Base-by-base conservation (phyloP, 2,113 vertebrate species). In the Beaufortia kweichowensis region DNA sequence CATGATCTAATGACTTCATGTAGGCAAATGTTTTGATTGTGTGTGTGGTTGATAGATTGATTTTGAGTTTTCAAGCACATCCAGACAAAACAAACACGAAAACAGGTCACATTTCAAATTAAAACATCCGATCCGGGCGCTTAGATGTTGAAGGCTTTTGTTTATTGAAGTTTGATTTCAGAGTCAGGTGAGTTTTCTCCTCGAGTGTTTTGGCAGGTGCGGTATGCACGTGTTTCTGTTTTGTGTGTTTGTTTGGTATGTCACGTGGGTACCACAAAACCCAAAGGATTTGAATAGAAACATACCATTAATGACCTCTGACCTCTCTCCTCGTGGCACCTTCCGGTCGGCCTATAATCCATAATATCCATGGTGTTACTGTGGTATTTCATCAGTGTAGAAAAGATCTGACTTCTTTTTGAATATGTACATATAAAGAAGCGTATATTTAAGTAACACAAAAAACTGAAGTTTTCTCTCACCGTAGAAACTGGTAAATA, bases 191-290 rank as follows among this genome's bases (percentile, higher is more conserved):
- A 60, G 24, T 55, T 1, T 70, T 70, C n/a, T 41, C 50, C 66
- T 8, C 31, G 21, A 21, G 17, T 50, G 19, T 68, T 53, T 53
- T 31, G 65, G 26, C 43, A 50, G 65, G 26, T 50, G 43, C 43
- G 28, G 23, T 11, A 15, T 65, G 31, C 39, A 59, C 59, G 75
- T 84, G 78, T 79, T 70, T 56, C 19, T 79, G 84, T 87, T 89
- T 88, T 82, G 72, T 59, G 79, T 84, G 69, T 87, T 87, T 86
- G 71, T 88, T 87, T 85, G 80, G 80, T 82, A 69, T 83, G 82
- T 69, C 67, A 56, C 31, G 81, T 77, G 81, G 84, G 80, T 79
- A 29, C 79, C 1, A 81, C 78, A 76, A 84, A 80, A 15, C 82
- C 83, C 83, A 85, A 84, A 53, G 75, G 84, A 86, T 84, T 79